Evolutionary conservation across 2,888 invertebrate genomes (phyloP).

Genomic region (Laothoe populi): DNA sequence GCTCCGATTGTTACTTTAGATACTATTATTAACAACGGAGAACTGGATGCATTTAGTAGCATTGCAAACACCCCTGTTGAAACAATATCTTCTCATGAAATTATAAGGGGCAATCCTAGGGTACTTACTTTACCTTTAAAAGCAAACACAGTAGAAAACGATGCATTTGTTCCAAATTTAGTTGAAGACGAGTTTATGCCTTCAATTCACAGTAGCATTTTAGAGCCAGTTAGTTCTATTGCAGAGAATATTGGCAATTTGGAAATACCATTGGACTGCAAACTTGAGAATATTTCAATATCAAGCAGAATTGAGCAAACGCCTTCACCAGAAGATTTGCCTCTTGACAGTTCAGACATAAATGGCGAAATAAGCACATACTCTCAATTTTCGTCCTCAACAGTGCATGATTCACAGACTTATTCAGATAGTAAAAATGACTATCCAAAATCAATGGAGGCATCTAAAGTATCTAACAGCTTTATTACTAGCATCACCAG

Average conservation of each 20-base stretch:
- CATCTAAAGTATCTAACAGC: conserved; percentile 88
- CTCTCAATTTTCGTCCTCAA: conserved; percentile 77
- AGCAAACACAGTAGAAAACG: conserved; percentile 47
- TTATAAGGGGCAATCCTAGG: conserved; percentile 60
- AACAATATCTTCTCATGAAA: conserved; percentile 44
- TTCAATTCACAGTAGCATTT: conserved; percentile 85
- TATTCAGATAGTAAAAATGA: conserved; percentile 85
- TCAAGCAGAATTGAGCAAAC: conserved; percentile 89
- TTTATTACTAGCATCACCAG: conserved; percentile 95
- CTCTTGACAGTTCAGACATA: conserved; percentile 90
- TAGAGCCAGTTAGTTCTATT: conserved; percentile 84
- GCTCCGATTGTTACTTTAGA: conserved; percentile 64
- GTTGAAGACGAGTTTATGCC: conserved; percentile 87
- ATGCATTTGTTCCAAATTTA: conserved; percentile 61
- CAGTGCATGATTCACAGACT: conserved; percentile 83
- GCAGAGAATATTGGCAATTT: conserved; percentile 82
- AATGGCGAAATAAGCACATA: conserved; percentile 85
- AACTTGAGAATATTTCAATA: conserved; percentile 68
- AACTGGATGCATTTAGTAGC: conserved; percentile 44
- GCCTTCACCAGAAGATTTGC: conserved; percentile 93
- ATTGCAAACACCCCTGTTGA: conserved; percentile 40
- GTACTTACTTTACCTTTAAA: conserved; percentile 42
- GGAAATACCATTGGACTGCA: conserved; percentile 81
- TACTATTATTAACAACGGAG: conserved; percentile 55
- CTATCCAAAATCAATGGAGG: conserved; percentile 85